phyloP scores from a whole-genome alignment of 2,113 vertebrate genomes.

The Elgaria multicarinata region DNA sequence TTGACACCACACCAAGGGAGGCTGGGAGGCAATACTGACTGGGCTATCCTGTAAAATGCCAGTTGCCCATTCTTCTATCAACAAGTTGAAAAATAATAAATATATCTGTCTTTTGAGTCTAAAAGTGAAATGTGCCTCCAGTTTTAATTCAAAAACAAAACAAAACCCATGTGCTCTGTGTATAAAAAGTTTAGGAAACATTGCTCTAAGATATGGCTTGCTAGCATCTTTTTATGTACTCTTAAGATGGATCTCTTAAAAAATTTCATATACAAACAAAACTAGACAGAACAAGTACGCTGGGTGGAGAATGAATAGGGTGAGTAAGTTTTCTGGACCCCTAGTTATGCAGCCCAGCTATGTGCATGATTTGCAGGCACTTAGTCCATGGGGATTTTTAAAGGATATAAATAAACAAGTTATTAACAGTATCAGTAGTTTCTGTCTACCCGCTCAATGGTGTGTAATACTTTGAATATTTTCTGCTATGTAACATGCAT shows the following conservation, averaged over 20 bases:
- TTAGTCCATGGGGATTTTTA: not conserved
- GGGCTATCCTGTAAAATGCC: not conserved
- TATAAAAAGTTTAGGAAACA: not conserved
- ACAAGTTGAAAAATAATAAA: not conserved
- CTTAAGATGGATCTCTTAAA: not conserved
- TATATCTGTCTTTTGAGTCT: not conserved
- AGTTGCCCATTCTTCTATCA: not conserved
- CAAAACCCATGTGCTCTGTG: too few species aligned
- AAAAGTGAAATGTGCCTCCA: not conserved
- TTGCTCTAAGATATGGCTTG: not conserved
- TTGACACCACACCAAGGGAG: too few species aligned
- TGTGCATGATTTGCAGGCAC: not conserved
- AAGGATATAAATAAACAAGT: conserved; percentile 42
- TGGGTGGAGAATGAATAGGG: not conserved
- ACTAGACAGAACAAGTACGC: not conserved
- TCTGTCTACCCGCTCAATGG: conserved; percentile 2
- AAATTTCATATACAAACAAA: not conserved
- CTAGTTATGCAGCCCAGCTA: conserved; percentile 7
- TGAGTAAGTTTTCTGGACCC: not conserved
- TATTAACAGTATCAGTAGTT: conserved; percentile 27
- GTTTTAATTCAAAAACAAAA: not conserved
- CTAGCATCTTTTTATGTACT: not conserved
- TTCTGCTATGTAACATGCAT: conserved; percentile 24
- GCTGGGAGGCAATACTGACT: not conserved
- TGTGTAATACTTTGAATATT: conserved; percentile 30